phyloP scores from a whole-genome alignment of 2,113 vertebrate species.

The Bettongia penicillata region DNA sequence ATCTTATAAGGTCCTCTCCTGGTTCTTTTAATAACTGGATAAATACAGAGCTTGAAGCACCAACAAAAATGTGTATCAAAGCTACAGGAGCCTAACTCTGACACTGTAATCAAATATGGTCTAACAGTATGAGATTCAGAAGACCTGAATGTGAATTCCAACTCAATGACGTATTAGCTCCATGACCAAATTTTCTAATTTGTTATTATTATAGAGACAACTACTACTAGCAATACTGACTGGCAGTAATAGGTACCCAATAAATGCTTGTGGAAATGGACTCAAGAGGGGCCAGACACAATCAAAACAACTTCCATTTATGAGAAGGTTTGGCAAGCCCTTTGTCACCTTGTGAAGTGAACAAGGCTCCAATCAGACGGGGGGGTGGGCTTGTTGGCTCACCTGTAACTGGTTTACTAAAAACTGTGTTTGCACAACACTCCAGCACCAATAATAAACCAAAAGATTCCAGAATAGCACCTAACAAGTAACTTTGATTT shows the following conservation, averaged over 20 bases:
- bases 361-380: neutral
- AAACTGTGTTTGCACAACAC: neutral
- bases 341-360: neutral
- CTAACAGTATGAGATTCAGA: neutral
- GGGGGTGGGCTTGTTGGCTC: neutral
- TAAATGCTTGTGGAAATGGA: neutral
- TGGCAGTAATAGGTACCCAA: neutral
- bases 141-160: neutral
- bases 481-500: neutral
- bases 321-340: neutral
- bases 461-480: neutral
- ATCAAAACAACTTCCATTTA: neutral
- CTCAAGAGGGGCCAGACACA: neutral
- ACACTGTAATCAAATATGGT: neutral
- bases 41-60: no score
- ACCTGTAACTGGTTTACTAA: neutral
- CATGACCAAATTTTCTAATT: neutral
- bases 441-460: neutral
- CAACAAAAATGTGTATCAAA: no score
- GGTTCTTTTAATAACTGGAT: no score
- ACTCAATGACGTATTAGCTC: neutral
- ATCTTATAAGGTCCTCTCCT: no score
- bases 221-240: neutral
- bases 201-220: neutral
- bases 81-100: no score